Conservation (phyloP, 2,113 vertebrate species). For the Elgaria multicarinata region DNA sequence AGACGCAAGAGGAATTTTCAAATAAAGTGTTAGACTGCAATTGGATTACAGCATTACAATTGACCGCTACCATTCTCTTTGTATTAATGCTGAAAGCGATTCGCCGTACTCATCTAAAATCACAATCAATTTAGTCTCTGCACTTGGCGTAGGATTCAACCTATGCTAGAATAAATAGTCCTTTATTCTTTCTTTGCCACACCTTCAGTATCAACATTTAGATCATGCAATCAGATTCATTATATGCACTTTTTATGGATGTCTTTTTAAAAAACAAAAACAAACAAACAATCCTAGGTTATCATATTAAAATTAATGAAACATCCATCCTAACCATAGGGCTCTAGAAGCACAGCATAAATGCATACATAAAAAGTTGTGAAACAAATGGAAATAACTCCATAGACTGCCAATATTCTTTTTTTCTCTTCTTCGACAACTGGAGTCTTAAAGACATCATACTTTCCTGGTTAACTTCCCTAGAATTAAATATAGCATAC, state of each 20-base stretch:
- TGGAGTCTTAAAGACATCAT: background rate
- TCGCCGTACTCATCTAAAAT: constrained; percentile 10
- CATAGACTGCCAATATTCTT: constrained; percentile 31
- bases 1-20: constrained; percentile 23
- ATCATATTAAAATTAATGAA: constrained; percentile 20
- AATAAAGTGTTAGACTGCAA: constrained; percentile 28
- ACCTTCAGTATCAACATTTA: background rate
- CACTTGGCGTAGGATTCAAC: constrained; percentile 30
- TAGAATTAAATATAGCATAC: constrained; percentile 29
- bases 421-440: constrained; percentile 4
- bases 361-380: constrained; percentile 10
- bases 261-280: background rate
- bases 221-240: background rate
- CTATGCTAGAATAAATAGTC: background rate
- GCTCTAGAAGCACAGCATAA: constrained; percentile 20
- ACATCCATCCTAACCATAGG: constrained; percentile 21
- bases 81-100: constrained; percentile 25
- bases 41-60: constrained; percentile 25
- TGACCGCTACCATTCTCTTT: constrained; percentile 28
- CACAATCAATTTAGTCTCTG: background rate
- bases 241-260: background rate
- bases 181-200: constrained; percentile 21
- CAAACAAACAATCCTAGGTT: too few species aligned
- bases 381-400: background rate
- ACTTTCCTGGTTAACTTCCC: background rate